Evolutionary conservation across 2,888 invertebrate genomes (phyloP).

Genomic region (Macrosiphum euphorbiae): DNA sequence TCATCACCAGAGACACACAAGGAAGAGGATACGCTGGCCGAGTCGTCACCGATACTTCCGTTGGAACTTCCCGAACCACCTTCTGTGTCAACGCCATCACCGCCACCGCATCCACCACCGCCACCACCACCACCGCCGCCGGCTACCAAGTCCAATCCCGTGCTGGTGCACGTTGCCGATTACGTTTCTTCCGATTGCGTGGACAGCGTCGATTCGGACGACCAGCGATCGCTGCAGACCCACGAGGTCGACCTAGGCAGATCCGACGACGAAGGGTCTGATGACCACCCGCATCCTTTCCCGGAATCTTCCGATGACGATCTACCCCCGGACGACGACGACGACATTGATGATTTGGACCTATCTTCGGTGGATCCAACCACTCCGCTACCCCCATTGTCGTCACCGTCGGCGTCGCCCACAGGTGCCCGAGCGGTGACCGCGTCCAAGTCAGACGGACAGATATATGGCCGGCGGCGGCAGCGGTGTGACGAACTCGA

Average conservation of each 20-base stretch:
- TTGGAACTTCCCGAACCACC: neutral
- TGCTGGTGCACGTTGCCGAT: conserved; percentile 57
- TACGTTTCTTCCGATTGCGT: conserved; percentile 61
- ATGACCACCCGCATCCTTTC: neutral
- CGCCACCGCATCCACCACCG: neutral
- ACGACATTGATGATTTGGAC: neutral
- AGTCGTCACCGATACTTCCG: neutral
- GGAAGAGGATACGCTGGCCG: neutral
- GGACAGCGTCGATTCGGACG: conserved; percentile 55
- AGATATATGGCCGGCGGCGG: conserved; percentile 13
- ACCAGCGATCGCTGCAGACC: neutral
- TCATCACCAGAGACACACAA: conserved; percentile 37
- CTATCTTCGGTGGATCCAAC: neutral
- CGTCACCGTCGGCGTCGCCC: neutral
- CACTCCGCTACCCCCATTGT: neutral
- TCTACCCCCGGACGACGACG: neutral
- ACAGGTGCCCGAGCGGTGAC: neutral
- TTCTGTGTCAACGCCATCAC: neutral
- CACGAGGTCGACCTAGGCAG: neutral
- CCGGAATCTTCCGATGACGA: conserved; percentile 39
- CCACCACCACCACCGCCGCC: neutral
- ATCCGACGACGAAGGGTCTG: neutral
- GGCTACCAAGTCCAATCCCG: neutral
- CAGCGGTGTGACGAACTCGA: neutral
- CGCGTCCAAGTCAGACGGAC: conserved; percentile 49